Base-by-base conservation (phyloP, 1,140 invertebrate genomes). In the Drosophila pandora region DNA sequence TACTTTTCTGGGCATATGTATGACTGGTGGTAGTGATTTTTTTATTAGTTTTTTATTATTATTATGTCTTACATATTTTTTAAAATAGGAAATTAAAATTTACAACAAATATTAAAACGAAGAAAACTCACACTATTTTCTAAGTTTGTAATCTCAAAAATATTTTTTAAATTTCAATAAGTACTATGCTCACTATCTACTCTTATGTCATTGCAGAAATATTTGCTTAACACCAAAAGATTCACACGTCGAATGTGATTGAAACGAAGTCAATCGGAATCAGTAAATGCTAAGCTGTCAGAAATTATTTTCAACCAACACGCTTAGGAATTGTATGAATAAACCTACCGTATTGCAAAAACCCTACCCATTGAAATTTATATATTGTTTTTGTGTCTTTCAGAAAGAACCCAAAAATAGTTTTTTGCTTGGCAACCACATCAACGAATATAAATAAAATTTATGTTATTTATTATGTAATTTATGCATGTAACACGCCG, bases 381-480 rank as follows among this genome's bases (percentile, higher is more conserved):
- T 30, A 69, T 37, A 28, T 28, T 28, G 17, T 28, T 37, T 34
- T 34, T 9, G 8, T 34, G 32, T 34, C 34, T 37, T 12, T 3
- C 34, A n/a, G 34, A 37, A 37, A 37, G 2, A 37, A 10, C 10
- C 28, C 23, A 23, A 43, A n/a, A 12, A 12, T 37, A 12, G 9
- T 4, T 37, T 41, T 57, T 56, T 78, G 78, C 82, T 78, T 71
- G 82, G 82, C 82, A 87, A 71, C 74, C 82, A 69, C 77, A 87
- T 68, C 77, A 82, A 69, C 48, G 58, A 39, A 54, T 47, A 56
- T 57, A 59, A 53, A 79, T 50, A n/a, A 60, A 64, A 85, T 85
- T 78, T 81, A 85, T 85, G 82, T 62, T 85, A 85, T 85, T 85
- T 85, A 85, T 85, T 85, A 78, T 64, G 82, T 78, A 87, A 85